phyloP scores from a whole-genome alignment of 2,888 invertebrate species.

The Eilema depressum region DNA sequence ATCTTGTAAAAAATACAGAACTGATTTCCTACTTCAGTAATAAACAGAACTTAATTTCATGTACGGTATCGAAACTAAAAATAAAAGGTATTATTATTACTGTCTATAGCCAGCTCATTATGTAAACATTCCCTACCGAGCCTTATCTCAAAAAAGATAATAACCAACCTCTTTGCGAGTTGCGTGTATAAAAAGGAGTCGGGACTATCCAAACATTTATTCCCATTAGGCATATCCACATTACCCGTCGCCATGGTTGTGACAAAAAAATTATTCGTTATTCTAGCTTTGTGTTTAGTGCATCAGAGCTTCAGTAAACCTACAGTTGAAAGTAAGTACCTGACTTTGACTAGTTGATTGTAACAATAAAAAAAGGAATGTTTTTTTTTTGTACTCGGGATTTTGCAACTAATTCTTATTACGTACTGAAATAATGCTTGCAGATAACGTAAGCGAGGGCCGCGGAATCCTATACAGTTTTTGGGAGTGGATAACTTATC shows the following conservation, averaged over 20 bases:
- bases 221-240: slow-evolving; percentile 56
- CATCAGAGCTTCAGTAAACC: slow-evolving; percentile 69
- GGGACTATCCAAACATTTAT: slow-evolving; percentile 74
- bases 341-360: neutral
- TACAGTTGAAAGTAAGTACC: slow-evolving; percentile 68
- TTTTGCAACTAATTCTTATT: slow-evolving; percentile 10
- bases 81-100: slow-evolving; percentile 59
- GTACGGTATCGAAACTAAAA: neutral
- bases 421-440: slow-evolving; percentile 54
- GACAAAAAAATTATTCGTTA: slow-evolving; percentile 57
- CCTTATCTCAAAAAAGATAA: slow-evolving; percentile 80
- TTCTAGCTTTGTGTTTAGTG: slow-evolving; percentile 63
- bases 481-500: slow-evolving; percentile 83
- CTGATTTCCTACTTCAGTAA: slow-evolving; percentile 46
- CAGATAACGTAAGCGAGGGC: slow-evolving; percentile 72
- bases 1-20: slow-evolving; percentile 56
- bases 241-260: slow-evolving; percentile 62
- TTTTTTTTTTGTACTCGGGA: neutral
- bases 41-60: neutral
- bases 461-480: slow-evolving; percentile 75
- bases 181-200: slow-evolving; percentile 71
- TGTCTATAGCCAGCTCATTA: slow-evolving; percentile 74
- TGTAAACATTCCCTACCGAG: slow-evolving; percentile 80
- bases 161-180: slow-evolving; percentile 61
- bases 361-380: neutral